These are phyloP conservation scores for Otus sunia DNA, from an alignment of 2,113 vertebrate genomes.

Conservation along the genomic window DNA sequence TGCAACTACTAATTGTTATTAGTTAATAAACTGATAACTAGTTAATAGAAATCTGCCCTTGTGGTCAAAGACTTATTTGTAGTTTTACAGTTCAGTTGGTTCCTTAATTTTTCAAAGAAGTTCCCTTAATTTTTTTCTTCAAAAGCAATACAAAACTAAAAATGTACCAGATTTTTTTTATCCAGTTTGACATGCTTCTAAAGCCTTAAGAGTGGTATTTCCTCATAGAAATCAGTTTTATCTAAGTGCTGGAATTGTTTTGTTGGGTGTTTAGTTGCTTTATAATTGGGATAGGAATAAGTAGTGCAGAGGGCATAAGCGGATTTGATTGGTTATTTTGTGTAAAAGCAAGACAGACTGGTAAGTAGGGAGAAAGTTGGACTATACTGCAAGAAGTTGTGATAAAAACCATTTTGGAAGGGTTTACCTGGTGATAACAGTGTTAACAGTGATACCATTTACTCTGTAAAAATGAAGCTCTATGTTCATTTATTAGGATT, in stretches of 20 bases:
- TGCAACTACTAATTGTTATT: not conserved
- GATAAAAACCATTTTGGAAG: not conserved
- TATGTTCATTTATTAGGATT: not conserved
- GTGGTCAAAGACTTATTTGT: not conserved
- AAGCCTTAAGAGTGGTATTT: not conserved
- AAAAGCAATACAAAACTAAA: not conserved
- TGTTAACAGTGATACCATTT: not conserved
- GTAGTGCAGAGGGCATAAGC: not conserved
- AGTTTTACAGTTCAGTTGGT: not conserved
- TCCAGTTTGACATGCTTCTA: slow-evolving; percentile 21
- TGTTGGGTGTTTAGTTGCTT: not conserved
- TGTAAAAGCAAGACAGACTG: not conserved
- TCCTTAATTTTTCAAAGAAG: not conserved
- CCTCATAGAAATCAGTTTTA: slow-evolving; percentile 21
- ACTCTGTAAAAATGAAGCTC: not conserved
- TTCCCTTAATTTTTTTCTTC: not conserved
- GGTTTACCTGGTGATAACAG: not conserved
- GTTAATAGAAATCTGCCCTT: not conserved
- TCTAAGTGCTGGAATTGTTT: not conserved
- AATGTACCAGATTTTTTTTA: not conserved
- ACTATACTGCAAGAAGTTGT: not conserved
- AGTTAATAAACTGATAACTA: not conserved
- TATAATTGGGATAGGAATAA: not conserved
- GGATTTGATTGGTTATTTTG: not conserved
- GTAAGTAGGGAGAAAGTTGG: not conserved